Evolutionary conservation across 2,113 vertebrate species (phyloP), one percentile per base, ranked within the genome.

Genomic region (Triplophysa rosa): DNA sequence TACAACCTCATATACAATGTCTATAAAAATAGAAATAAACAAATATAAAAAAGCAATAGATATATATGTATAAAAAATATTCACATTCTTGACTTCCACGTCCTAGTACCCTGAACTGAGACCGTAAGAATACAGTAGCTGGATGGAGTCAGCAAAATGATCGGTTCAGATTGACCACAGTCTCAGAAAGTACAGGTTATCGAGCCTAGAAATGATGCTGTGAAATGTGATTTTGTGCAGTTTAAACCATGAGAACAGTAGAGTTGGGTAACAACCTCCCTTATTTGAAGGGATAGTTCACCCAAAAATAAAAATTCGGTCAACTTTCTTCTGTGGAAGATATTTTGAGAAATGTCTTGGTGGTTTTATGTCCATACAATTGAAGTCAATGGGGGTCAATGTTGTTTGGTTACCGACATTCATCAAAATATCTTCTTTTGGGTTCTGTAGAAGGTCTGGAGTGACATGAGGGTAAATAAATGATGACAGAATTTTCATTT

Each of bases 1-100:
- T 88, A 88, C 82, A 86, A 76, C 76, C 87, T 87, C 85, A 87
- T 79, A 87, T 73, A 86, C 68, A 83, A 69, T 42, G 72, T 64
- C 24, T 73, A 65, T 56, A 84, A 75, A 78, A 77, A 81, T 58
- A 79, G 73, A 84, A 54, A 87, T 65, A 59, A 63, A 24, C 42
- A 66, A 29, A 49, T 67, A 73, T 42, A 80, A 47, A 79, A 37
- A 61, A 52, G 62, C 54, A 45, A 47, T 58, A 24, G 52, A 56
- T 54, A 65, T 63, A 61, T 73, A 67, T n/a, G 40, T 61, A 79
- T 13, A 47, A 66, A 65, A 65, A 84, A 82, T 80, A 81, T 85
- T 80, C 81, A 81, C 84, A 82, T 81, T 82, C 82, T 81, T 74
- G 52, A 67, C 69, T 67, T 87, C 71, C 76, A 72, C 70, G 70